These are phyloP conservation scores for Diadema setosum DNA, from an alignment of 35 echinoderm and acorn worm species.

Conservation along the genomic window DNA sequence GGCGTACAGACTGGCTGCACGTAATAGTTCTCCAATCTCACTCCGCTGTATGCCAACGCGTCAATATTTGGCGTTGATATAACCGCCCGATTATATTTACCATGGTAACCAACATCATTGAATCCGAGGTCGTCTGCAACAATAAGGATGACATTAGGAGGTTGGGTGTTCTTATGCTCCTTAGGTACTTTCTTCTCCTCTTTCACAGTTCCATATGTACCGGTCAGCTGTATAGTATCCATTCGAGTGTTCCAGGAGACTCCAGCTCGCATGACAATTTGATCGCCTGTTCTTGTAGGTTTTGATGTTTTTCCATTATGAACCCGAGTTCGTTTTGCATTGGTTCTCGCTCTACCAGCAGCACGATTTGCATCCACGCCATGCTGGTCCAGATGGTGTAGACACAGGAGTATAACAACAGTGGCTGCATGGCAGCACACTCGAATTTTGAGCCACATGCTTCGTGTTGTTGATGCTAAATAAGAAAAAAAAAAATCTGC, in stretches of 20 bases:
- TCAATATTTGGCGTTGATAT: constrained; percentile 86
- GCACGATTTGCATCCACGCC: background rate
- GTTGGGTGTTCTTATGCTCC: background rate
- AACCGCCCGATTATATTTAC: background rate
- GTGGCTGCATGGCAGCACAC: background rate
- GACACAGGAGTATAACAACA: background rate
- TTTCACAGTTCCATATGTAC: background rate
- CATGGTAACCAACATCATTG: constrained; percentile 87
- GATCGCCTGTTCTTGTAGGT: background rate
- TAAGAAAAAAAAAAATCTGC: background rate
- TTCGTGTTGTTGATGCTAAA: background rate
- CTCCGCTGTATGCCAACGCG: constrained; percentile 59
- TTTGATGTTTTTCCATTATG: background rate
- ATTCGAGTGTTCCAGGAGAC: too few species aligned
- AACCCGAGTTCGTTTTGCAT: background rate
- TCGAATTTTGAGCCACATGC: background rate
- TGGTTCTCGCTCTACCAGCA: background rate
- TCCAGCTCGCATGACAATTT: background rate
- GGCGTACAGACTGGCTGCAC: constrained; percentile 80
- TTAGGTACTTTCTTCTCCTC: background rate
- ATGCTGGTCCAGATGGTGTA: background rate
- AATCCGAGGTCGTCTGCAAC: constrained; percentile 72
- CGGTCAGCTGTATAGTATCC: background rate
- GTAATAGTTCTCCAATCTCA: constrained; percentile 86
- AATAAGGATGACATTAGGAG: constrained; percentile 70